These are phyloP conservation scores for Formica selysi DNA, from an alignment of 1,140 invertebrate genomes.

Conservation along the genomic window DNA sequence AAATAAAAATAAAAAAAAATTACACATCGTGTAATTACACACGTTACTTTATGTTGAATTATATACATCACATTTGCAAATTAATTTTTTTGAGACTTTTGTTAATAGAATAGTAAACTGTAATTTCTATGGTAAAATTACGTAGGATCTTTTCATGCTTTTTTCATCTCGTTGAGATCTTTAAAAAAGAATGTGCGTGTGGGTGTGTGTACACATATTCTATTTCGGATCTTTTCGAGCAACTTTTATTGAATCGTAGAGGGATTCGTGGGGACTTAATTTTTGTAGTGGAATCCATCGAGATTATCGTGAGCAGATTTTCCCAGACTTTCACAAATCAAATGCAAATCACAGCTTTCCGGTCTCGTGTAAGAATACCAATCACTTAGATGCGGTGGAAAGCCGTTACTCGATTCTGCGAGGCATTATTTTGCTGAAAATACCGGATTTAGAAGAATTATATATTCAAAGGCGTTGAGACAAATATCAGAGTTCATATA, in stretches of 20 bases:
- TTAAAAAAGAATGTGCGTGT: not conserved
- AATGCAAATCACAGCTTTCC: slow-evolving; percentile 55
- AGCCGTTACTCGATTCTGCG: slow-evolving; percentile 43
- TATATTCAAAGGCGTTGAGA: slow-evolving; percentile 24
- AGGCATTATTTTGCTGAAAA: slow-evolving; percentile 49
- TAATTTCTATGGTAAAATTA: not conserved
- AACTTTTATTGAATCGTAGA: not conserved
- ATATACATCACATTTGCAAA: too few species aligned
- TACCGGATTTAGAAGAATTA: slow-evolving; percentile 45
- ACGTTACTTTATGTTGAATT: too few species aligned
- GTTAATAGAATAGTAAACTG: too few species aligned
- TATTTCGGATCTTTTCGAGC: too few species aligned
- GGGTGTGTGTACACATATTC: not conserved
- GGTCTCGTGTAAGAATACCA: slow-evolving; percentile 50
- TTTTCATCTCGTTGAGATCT: not conserved
- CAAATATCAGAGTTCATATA: slow-evolving; percentile 46
- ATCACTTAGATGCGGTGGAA: slow-evolving; percentile 37
- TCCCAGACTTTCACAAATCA: slow-evolving; percentile 55
- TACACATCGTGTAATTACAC: too few species aligned
- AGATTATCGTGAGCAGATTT: slow-evolving; percentile 44
- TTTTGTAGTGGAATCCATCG: slow-evolving; percentile 29
- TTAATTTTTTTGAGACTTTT: too few species aligned
- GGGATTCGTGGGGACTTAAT: slow-evolving; percentile 44
- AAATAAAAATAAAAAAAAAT: too few species aligned
- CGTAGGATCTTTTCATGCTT: not conserved